A percentile compares a stretch with the other conserved stretches of the same genome.
Evolutionary conservation across 92 coral and sea anemone genomes (phyloP).

Genomic region (Palythoa caribaeorum): DNA sequence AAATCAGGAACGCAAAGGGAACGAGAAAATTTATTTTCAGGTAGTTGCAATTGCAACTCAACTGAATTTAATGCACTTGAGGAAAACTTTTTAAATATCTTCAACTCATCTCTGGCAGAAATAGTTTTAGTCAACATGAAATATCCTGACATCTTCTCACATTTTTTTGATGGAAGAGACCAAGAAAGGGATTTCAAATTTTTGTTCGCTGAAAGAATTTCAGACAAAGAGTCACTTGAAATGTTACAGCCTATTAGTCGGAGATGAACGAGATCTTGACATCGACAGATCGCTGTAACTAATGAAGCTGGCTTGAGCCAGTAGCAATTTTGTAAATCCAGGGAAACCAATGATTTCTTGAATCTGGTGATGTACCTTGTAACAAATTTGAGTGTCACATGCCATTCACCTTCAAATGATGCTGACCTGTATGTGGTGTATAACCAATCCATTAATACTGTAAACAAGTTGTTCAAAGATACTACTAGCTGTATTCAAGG

Average conservation of each 20-base stretch:
- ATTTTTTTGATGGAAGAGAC: neutral
- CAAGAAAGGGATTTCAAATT: slow-evolving; percentile 34
- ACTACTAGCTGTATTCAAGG: too few relatives aligned
- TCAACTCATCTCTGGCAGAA: neutral
- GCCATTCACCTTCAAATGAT: slow-evolving; percentile 26
- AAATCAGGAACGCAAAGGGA: too few relatives aligned
- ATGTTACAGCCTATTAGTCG: slow-evolving; percentile 17
- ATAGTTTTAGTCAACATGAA: neutral
- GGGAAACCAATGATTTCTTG: slow-evolving; percentile 15
- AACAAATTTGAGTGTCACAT: slow-evolving; percentile 24
- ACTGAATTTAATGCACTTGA: slow-evolving; percentile 4
- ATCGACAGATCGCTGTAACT: slow-evolving; percentile 20
- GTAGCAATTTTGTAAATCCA: slow-evolving; percentile 28
- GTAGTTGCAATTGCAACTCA: slow-evolving; percentile 23
- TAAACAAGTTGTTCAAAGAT: neutral
- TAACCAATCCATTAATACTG: neutral
- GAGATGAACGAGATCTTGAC: slow-evolving; percentile 17
- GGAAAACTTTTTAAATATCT: neutral
- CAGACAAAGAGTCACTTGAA: neutral
- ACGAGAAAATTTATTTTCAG: neutral
- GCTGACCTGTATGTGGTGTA: neutral
- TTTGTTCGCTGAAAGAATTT: slow-evolving; percentile 32
- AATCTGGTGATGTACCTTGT: slow-evolving; percentile 40
- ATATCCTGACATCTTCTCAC: neutral
- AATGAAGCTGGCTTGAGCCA: slow-evolving; percentile 30